phyloP scores from a whole-genome alignment of 1,140 invertebrate species.

The Aphis craccivora region DNA sequence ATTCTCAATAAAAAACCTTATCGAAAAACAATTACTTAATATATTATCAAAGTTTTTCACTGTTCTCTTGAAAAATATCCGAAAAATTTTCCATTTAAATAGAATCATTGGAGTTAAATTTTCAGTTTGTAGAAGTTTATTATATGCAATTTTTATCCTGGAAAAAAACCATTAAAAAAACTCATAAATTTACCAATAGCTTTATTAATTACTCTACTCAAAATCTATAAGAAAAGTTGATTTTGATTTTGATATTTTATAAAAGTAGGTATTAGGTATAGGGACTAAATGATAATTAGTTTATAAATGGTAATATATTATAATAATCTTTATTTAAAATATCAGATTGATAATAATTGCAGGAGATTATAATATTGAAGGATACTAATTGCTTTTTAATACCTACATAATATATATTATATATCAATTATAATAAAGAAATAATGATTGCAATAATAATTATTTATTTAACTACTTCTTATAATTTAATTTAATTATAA shows the following conservation, averaged over 20 bases:
- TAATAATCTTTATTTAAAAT: slow-evolving; percentile 3
- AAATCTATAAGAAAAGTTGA: not conserved
- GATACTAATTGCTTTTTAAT: not conserved
- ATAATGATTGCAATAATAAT: not conserved
- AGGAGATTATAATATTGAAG: not conserved
- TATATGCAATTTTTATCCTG: not conserved
- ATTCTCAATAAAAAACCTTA: not conserved
- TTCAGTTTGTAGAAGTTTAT: not conserved
- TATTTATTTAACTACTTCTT: not conserved
- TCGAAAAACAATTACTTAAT: not conserved
- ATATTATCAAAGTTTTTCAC: not conserved
- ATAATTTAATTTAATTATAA: not conserved
- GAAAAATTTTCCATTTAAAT: not conserved
- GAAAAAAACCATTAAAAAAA: not conserved
- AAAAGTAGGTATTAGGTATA: not conserved
- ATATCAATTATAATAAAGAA: not conserved
- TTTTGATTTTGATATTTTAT: not conserved
- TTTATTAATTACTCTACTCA: not conserved
- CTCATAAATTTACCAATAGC: not conserved
- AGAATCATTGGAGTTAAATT: not conserved
- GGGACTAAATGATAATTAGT: not conserved
- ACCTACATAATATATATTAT: not conserved
- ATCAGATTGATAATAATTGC: not conserved
- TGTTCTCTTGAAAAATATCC: not conserved
- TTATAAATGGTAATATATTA: not conserved